Evolutionary conservation across 2,113 vertebrate genomes (phyloP).

Genomic region (Osmerus mordax): DNA sequence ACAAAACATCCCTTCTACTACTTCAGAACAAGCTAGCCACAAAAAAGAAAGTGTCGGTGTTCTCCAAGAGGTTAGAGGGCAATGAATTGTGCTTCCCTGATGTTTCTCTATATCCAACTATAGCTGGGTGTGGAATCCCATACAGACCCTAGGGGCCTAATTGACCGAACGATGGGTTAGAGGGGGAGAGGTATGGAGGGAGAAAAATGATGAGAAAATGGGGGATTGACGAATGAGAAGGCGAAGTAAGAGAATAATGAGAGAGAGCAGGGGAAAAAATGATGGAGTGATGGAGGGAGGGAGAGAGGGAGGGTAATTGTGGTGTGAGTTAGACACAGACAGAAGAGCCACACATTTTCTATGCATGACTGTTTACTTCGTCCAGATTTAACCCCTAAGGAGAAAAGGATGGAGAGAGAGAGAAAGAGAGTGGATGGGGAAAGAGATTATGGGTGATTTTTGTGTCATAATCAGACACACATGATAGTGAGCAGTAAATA

Average conservation of each 20-base stretch:
- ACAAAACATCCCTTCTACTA: constrained; percentile 18
- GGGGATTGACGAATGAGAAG: constrained; percentile 27
- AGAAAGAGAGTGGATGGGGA: constrained; percentile 39
- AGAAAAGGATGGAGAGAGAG: constrained; percentile 31
- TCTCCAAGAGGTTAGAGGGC: not conserved
- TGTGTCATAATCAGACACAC: constrained; percentile 66
- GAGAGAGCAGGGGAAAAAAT: constrained; percentile 25
- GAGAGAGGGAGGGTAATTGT: constrained; percentile 57
- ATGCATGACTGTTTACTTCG: constrained; percentile 66
- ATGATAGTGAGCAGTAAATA: constrained; percentile 48
- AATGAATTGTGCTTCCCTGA: not conserved
- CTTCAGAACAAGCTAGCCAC: too few relatives aligned
- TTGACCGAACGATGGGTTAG: not conserved
- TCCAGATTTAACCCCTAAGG: constrained; percentile 47
- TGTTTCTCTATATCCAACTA: not conserved
- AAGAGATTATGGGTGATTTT: constrained; percentile 46
- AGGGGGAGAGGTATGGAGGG: constrained; percentile 24
- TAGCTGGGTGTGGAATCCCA: not conserved
- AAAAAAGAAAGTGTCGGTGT: not conserved
- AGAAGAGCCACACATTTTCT: constrained; percentile 54
- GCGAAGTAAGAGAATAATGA: constrained; percentile 45
- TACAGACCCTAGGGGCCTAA: not conserved
- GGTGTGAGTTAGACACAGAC: constrained; percentile 49
- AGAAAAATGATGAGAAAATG: constrained; percentile 34
- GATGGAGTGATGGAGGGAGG: constrained; percentile 36